Evolutionary conservation across 2,888 invertebrate genomes (phyloP).

Genomic region (Antitype chi): DNA sequence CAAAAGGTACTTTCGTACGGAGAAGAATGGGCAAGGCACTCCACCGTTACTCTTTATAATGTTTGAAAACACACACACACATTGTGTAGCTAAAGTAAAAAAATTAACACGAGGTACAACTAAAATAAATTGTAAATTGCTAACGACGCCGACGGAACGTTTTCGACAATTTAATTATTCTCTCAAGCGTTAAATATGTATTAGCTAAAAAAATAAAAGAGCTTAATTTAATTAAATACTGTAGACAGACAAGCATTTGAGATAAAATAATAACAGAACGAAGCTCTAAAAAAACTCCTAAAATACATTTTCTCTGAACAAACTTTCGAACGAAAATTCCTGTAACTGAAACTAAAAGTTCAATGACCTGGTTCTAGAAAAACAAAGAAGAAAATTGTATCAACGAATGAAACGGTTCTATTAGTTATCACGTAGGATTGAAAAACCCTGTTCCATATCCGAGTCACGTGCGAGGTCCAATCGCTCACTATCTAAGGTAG

Average conservation of each 20-base stretch:
- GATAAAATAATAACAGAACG: conserved; percentile 6
- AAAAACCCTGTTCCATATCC: conserved; percentile 40
- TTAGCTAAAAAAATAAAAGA: neutral
- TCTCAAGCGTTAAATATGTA: neutral
- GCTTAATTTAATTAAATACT: conserved; percentile 1
- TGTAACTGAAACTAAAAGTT: conserved; percentile 8
- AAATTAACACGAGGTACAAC: neutral
- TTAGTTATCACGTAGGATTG: conserved; percentile 50
- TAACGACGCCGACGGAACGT: no score
- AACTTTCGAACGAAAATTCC: neutral
- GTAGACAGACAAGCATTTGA: neutral
- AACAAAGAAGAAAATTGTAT: conserved; percentile 37
- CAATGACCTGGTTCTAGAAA: conserved; percentile 18
- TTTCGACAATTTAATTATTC: conserved; percentile 6
- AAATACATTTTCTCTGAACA: neutral
- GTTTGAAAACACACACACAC: neutral
- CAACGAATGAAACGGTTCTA: conserved; percentile 44
- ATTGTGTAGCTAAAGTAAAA: neutral
- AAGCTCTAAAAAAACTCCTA: neutral
- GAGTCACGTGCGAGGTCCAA: conserved; percentile 50
- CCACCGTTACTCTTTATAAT: no score
- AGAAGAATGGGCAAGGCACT: no score
- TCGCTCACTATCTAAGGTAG: conserved; percentile 46
- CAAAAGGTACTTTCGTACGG: no score
- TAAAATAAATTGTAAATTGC: neutral